Evolutionary conservation across 2,113 vertebrate species (phyloP), one percentile per base, ranked within the genome.

Genomic region (Apteryx owenii): DNA sequence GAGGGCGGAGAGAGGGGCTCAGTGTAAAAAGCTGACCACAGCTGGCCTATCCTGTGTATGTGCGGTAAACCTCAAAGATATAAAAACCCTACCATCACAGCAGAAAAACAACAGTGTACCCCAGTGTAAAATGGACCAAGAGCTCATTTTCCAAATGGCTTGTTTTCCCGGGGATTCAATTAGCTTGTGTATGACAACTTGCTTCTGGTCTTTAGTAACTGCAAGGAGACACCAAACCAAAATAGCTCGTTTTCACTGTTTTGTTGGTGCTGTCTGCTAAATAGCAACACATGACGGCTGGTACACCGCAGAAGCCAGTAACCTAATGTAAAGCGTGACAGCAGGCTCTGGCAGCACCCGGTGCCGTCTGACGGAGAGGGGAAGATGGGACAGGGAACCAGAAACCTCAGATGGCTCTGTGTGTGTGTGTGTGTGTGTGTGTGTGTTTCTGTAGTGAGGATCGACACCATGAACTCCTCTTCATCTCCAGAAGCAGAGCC

Each of bases 171-270:
- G 25, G 84, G 26, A 80, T 82, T 92, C 76, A 83, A 3, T 88
- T 85, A 89, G 86, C 82, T 73, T 0, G 0, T 50, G 44, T 73
- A 53, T 28, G 89, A 78, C 85, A 82, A 40, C 77, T 94, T 93
- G 64, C 70, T 94, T 92, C 95, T 97, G 51, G 66, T 81, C 64
- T 97, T 95, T 58, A 93, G 51, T 80, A 87, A 64, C 46, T 95
- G 81, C 44, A 77, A 72, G 38, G 86, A 95, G 85, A 88, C 94
- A 94, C 66, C 89, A 90, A 94, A 95, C 86, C 46, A 79, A 95
- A 97, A 72, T 26, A 68, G n/a, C 69, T 36, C 11, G 1, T 90
- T 94, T 88, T 89, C 86, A 97, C 70, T 85, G 64, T 88, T 95
- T 77, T 88, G 62, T 80, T 90, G 94, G 66, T 96, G 50, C 88